Evolutionary conservation across 1,140 invertebrate species (phyloP), one percentile per base, ranked within the genome.

Genomic region (Cataglyphis hispanica): DNA sequence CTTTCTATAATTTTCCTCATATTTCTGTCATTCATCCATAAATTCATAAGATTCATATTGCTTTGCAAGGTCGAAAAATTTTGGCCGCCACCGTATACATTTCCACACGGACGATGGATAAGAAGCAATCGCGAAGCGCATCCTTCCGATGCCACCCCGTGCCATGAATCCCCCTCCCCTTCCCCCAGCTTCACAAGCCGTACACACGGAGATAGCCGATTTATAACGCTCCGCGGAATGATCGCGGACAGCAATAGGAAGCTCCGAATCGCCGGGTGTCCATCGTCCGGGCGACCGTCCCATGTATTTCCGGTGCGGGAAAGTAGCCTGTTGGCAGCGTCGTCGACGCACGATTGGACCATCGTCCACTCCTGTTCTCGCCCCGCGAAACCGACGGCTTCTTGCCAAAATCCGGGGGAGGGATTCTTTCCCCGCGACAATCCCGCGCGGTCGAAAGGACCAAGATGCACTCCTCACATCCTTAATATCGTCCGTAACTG

Each of bases 271-370:
- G 72, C 67, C 78, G 61, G 75, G 78, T 88, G 80, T 87, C 87
- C 87, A 40, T 80, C 63, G 63, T 31, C 66, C 66, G 58, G 87
- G 69, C 31, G 31, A 88, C 61, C 64, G 76, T 78, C 61, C 80
- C 56, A 43, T 31, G 84, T 88, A 83, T 72, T 74, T 81, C 63
- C 69, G 60, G 66, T 69, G 27, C 46, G 27, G 60, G 31, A 74
- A 83, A 89, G 84, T 86, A 86, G 75, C 85, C 50, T 69, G 76
- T 81, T 89, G 87, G 87, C 84, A 89, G 67, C 27, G 58, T 72
- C 83, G 85, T 77, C 75, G 78, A 77, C 70, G 70, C 80, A 61
- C 72, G 75, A 22, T 60, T 34, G 81, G 50, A 61, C 84, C 84
- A 60, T 19, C 78, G 85, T 87, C 86, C 87, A 86, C 46, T 85